Conservation (phyloP, 2,888 invertebrate genomes). For the Mythimna vitellina region DNA sequence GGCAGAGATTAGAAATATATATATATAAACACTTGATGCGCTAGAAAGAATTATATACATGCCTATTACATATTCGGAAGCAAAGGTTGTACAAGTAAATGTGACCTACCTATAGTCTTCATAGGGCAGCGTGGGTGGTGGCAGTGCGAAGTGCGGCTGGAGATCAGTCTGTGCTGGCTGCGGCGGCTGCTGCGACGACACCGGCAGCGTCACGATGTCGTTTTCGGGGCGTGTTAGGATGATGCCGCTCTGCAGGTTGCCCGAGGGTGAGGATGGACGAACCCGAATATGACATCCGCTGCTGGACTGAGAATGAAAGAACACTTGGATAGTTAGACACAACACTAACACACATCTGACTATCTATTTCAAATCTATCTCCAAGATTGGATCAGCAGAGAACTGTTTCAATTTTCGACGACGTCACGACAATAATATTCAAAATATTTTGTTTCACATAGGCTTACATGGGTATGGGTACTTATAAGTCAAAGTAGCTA, state of each 20-base stretch:
- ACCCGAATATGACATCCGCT: slow-evolving; percentile 80
- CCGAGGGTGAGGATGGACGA: slow-evolving; percentile 75
- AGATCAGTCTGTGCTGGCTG: slow-evolving; percentile 68
- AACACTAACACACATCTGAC: background rate
- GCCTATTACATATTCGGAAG: too few relatives aligned
- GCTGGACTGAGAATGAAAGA: slow-evolving; percentile 57
- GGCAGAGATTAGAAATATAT: too few relatives aligned
- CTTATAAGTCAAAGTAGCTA: too few relatives aligned
- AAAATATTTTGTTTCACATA: too few relatives aligned
- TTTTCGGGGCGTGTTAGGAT: slow-evolving; percentile 55
- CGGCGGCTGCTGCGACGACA: slow-evolving; percentile 46
- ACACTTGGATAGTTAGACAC: background rate
- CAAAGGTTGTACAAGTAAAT: background rate
- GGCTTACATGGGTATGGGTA: too few relatives aligned
- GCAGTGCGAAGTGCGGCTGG: slow-evolving; percentile 80
- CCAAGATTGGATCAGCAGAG: too few relatives aligned
- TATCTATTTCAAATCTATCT: too few relatives aligned
- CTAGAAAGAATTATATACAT: too few relatives aligned
- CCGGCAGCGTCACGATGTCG: slow-evolving; percentile 55
- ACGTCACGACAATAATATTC: too few relatives aligned
- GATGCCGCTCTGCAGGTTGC: slow-evolving; percentile 65
- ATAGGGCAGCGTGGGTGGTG: slow-evolving; percentile 78
- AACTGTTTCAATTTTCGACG: too few relatives aligned
- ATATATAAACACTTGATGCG: too few relatives aligned
- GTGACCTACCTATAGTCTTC: slow-evolving; percentile 76